Base-by-base conservation (phyloP, 1,140 invertebrate genomes). In the Charaxes varanes region DNA sequence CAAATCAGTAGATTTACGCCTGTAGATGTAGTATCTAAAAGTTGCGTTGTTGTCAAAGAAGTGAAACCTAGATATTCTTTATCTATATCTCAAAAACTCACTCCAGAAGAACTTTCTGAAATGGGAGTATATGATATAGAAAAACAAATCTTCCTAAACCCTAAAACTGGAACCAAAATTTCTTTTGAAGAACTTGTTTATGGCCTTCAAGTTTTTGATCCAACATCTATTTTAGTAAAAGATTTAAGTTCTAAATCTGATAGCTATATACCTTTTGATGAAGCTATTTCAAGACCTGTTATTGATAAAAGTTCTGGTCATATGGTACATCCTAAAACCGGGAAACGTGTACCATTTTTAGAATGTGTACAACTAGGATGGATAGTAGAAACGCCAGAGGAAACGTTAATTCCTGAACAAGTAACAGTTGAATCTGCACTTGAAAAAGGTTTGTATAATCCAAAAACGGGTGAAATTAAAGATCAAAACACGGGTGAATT, bases 241-340 rank as follows among this genome's bases (percentile, higher is more conserved):
- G 91, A 96, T 82, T 77, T 91, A 47, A 87, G 87, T 41, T 87
- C 87, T 37, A 89, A 88, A 70, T 85, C 85, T 6, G 87, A 90
- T 12, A 87, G 85, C 58, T 93, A 89, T 61, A 85, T 95, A 28
- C 80, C 90, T 2, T 76, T 96, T n/a, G 83, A 89, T 37, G 88
- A 91, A 65, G 94, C 94, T 3, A 86, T 97, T 11, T 86, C 90
- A 33, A 86, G 87, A 48, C 90, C 90, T 1, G 67, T 95, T 10
- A 87, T 97, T 32, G 91, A 96, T 76, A 87, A 88, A 64, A 88
- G 90, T 41, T 88, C 89, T 1, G 94, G 94, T 4, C 88, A 93
- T 54, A 92, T 96, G 88, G 89, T 95, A 2, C 92, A 97, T 85
- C 90, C 90, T 5, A 91, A 91, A 71, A 93, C 89, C 12, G 93